A percentile compares a stretch with the other conserved stretches of the same genome.
Evolutionary conservation across 2,888 invertebrate species (phyloP).

Genomic region (Andrena fulva): DNA sequence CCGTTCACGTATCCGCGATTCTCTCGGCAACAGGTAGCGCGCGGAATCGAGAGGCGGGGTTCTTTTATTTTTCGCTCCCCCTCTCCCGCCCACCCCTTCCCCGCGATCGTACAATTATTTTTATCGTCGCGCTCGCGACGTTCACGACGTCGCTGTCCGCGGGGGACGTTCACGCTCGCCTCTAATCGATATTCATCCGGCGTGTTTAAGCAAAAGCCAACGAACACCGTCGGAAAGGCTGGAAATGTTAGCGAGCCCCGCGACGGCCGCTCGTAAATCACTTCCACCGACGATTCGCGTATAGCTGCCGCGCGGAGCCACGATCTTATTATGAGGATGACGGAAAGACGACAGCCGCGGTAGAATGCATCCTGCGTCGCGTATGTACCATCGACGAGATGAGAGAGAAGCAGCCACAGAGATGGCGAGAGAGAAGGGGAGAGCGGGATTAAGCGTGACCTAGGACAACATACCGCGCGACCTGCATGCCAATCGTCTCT

Average conservation of each 20-base stretch:
- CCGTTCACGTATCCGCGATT: conserved; percentile 2
- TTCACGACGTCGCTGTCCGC: conserved; percentile 3
- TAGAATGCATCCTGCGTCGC: neutral
- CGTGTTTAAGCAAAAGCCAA: conserved; percentile 53
- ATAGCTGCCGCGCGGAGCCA: neutral
- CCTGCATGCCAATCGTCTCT: conserved; percentile 84
- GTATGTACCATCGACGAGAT: conserved; percentile 36
- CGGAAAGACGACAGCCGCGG: conserved; percentile 8
- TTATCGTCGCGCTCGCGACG: conserved; percentile 46
- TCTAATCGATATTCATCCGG: conserved; percentile 60
- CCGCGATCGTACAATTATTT: conserved; percentile 40
- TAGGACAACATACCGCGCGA: conserved; percentile 84
- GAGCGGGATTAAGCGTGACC: conserved; percentile 82
- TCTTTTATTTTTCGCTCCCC: neutral
- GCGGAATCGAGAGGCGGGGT: neutral
- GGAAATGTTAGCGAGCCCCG: conserved; percentile 19
- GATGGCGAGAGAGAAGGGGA: conserved; percentile 45
- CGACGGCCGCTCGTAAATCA: conserved; percentile 39
- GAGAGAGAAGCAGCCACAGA: conserved; percentile 38
- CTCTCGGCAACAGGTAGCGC: neutral
- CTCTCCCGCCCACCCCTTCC: neutral
- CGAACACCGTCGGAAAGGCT: conserved; percentile 45
- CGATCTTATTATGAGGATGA: conserved; percentile 49
- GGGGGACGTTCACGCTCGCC: conserved; percentile 10
- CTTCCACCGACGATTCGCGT: conserved; percentile 11